A percentile compares a stretch with the other conserved stretches of the same genome.
phyloP scores from a whole-genome alignment of 2,888 invertebrate genomes.

The Cyrtodaria siliqua region DNA sequence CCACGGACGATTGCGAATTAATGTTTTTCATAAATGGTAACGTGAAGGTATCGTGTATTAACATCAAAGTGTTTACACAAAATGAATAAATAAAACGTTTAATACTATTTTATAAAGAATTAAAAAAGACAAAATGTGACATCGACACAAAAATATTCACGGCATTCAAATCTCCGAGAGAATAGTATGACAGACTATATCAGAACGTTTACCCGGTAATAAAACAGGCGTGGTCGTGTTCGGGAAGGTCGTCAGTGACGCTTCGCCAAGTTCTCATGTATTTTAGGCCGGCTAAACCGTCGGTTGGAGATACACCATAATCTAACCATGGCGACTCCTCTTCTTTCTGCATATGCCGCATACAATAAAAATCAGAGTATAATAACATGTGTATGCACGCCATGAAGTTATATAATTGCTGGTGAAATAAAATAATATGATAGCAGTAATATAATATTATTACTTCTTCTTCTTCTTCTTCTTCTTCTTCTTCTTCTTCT shows the following conservation, averaged over 20 bases:
- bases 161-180: background rate
- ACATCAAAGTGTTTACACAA: no score
- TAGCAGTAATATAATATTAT: no score
- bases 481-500: no score
- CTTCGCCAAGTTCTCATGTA: conserved; percentile 23
- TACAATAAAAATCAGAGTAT: no score
- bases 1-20: no score
- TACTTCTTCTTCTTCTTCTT: conserved; percentile 11
- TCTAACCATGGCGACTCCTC: conserved; percentile 33
- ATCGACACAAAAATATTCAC: background rate
- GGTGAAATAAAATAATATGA: no score
- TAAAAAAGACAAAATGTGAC: no score
- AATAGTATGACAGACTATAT: background rate
- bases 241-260: conserved; percentile 2
- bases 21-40: background rate
- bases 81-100: no score
- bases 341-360: conserved; percentile 6
- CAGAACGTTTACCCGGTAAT: conserved; percentile 27
- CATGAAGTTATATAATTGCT: no score
- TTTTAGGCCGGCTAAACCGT: conserved; percentile 17
- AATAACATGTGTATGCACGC: no score
- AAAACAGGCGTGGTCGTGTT: conserved; percentile 29
- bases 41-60: no score
- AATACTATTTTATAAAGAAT: no score
- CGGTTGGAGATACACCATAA: conserved; percentile 10